Percentiles rank a stretch among this genome's conserved stretches.
These are phyloP conservation scores for Ceratitis capitata DNA, from an alignment of 1,140 invertebrate genomes.

Conservation along the genomic window DNA sequence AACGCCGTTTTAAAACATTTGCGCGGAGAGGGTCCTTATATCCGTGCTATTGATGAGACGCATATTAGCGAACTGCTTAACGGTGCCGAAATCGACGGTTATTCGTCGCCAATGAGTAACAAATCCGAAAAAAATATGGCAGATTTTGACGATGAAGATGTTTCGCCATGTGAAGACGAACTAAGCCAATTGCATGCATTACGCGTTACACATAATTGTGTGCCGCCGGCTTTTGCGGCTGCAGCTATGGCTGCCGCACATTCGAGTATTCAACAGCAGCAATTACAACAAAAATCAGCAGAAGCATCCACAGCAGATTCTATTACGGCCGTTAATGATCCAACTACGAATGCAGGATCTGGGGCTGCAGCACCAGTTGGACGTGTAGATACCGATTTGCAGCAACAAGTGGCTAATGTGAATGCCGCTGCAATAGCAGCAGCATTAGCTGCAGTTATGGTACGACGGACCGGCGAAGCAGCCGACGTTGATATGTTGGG, in stretches of 20 bases:
- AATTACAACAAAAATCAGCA: slow-evolving; percentile 1
- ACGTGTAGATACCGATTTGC: slow-evolving; percentile 52
- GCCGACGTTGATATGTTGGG: slow-evolving; percentile 52
- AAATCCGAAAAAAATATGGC: slow-evolving; percentile 96
- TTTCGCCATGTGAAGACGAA: slow-evolving; percentile 88
- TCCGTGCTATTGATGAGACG: slow-evolving; percentile 62
- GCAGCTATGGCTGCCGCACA: slow-evolving; percentile 60
- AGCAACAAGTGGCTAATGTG: slow-evolving; percentile 47
- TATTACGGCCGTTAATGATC: slow-evolving; percentile 52
- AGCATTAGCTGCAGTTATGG: slow-evolving; percentile 45
- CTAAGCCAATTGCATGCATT: slow-evolving; percentile 65
- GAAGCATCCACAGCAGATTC: slow-evolving; percentile 50
- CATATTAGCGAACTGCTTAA: slow-evolving; percentile 73
- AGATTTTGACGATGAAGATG: slow-evolving; percentile 93
- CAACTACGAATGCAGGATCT: slow-evolving; percentile 56
- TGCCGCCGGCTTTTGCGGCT: slow-evolving; percentile 58
- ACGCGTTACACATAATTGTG: slow-evolving; percentile 49
- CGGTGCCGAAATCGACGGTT: slow-evolving; percentile 78
- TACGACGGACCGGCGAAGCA: slow-evolving; percentile 39
- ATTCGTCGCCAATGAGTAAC: slow-evolving; percentile 88
- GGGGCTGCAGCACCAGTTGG: slow-evolving; percentile 56
- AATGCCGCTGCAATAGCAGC: slow-evolving; percentile 54
- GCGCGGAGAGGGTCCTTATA: slow-evolving; percentile 62
- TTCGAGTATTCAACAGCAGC: slow-evolving; percentile 58
- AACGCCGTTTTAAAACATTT: slow-evolving; percentile 58